Percentiles rank a stretch among this genome's conserved stretches.
These are phyloP conservation scores for Ceratina japonica DNA, from an alignment of 1,140 invertebrate genomes.

Conservation along the genomic window DNA sequence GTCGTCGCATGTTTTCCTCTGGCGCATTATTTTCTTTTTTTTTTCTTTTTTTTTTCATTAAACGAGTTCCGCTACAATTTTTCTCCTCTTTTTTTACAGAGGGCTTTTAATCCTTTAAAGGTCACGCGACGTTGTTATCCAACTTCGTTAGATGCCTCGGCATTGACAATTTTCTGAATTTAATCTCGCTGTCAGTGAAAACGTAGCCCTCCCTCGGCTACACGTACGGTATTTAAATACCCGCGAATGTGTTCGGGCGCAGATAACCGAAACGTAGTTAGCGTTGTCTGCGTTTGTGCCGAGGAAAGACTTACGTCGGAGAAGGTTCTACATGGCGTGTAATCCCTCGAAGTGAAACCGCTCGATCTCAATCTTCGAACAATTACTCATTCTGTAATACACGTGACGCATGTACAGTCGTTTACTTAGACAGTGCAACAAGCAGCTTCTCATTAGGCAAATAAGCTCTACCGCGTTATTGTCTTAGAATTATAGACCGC, in stretches of 20 bases:
- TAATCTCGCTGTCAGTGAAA: too few relatives aligned
- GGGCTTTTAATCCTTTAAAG: not conserved
- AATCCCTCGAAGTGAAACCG: constrained; percentile 22
- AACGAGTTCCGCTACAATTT: not conserved
- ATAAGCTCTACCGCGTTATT: constrained; percentile 37
- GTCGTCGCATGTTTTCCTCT: not conserved
- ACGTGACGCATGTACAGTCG: constrained; percentile 12
- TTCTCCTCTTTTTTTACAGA: not conserved
- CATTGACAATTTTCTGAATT: too few relatives aligned
- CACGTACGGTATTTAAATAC: too few relatives aligned
- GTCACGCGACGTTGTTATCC: too few relatives aligned
- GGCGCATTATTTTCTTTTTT: not conserved
- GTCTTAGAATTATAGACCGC: constrained; percentile 18
- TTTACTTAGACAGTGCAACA: constrained; percentile 14
- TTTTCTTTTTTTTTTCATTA: not conserved
- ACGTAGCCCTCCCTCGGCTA: too few relatives aligned
- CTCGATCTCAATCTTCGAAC: constrained; percentile 45
- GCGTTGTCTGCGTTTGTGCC: constrained; percentile 21
- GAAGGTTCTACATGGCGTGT: constrained; percentile 29
- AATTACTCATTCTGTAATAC: constrained; percentile 44
- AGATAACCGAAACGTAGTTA: not conserved
- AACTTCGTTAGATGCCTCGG: too few relatives aligned
- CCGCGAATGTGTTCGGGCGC: too few relatives aligned
- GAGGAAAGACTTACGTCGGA: constrained; percentile 17
- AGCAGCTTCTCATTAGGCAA: constrained; percentile 46